These are phyloP conservation scores for Agelaius phoeniceus DNA, from an alignment of 2,113 vertebrate genomes.

Conservation along the genomic window DNA sequence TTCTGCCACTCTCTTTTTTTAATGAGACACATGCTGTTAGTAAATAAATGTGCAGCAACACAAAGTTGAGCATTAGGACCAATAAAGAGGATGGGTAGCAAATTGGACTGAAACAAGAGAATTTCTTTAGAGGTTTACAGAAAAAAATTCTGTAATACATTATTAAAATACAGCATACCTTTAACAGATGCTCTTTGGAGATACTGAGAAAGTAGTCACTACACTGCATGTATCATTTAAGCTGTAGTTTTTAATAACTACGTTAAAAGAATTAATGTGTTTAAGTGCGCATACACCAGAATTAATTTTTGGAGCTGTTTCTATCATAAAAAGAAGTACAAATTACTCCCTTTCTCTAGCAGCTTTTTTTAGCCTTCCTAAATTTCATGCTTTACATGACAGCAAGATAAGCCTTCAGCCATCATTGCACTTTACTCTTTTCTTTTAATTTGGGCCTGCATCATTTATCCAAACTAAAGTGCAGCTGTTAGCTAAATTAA, in stretches of 20 bases:
- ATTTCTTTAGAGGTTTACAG: not conserved
- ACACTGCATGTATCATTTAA: not conserved
- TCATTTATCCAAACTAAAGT: slow-evolving; percentile 1
- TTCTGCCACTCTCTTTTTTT: not conserved
- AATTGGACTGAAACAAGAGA: not conserved
- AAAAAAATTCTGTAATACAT: not conserved
- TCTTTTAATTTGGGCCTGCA: slow-evolving; percentile 1
- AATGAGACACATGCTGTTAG: not conserved
- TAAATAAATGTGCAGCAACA: not conserved
- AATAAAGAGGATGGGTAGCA: not conserved
- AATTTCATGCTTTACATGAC: not conserved
- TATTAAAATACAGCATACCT: not conserved
- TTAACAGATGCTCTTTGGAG: not conserved
- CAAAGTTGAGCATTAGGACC: not conserved
- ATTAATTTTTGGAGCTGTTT: not conserved
- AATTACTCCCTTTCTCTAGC: not conserved
- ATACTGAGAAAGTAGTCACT: not conserved
- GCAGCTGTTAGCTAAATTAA: slow-evolving; percentile 34
- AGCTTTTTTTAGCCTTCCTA: not conserved
- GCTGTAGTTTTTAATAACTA: not conserved
- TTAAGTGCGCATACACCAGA: not conserved
- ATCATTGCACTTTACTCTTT: not conserved
- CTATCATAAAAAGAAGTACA: not conserved
- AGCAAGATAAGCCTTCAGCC: not conserved
- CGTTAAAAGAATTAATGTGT: not conserved